Base-by-base conservation (phyloP, 1,140 invertebrate genomes). In the Thaumetopoea pityocampa region DNA sequence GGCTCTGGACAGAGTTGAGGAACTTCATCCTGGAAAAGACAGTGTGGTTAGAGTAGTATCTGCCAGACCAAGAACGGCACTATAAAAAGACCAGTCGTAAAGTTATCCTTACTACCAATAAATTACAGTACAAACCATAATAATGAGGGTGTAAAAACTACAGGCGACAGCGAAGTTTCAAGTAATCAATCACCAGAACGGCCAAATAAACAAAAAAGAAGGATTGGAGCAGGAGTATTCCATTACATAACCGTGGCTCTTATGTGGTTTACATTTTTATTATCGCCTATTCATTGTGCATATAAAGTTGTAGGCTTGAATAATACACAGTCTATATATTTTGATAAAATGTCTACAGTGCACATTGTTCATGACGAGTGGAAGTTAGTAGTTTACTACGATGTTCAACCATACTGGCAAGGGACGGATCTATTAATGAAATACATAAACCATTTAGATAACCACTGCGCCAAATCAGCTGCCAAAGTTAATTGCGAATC, bases 331-430 rank as follows among this genome's bases (percentile, higher is more conserved):
- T 9, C 20, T 3, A 17, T 49, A 8, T 49, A 43, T 17, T 50
- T 50, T 17, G 47, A 50, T 9, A 36, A 38, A 34, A 14, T 50
- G 5, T 12, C 38, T 3, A 27, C 43, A 6, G 38, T 50, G 22
- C 33, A 18, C 2, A 22, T 41, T 6, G 17, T 27, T 8, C 27
- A 11, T 9, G 28, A 32, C 6, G 27, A 41, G 15, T 41, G 38
- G 38, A 41, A 41, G 4, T n/a, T 41, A 2, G 28, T 41, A 1
- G 28, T 41, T 2, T 41, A 11, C 12, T 41, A 32, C 15, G 27
- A 32, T 7, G 15, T 41, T 14, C 12, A 22, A 6, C 12, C 24
- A 2, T 40, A 29, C 16, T 48, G 17, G 23, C 27, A 18, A 35
- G 22, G 22, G 5, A 34, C 24, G 4, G 6, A 15, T 6, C 2